Evolutionary conservation across 1,140 invertebrate species (phyloP).

Genomic region (Papilio glaucus): DNA sequence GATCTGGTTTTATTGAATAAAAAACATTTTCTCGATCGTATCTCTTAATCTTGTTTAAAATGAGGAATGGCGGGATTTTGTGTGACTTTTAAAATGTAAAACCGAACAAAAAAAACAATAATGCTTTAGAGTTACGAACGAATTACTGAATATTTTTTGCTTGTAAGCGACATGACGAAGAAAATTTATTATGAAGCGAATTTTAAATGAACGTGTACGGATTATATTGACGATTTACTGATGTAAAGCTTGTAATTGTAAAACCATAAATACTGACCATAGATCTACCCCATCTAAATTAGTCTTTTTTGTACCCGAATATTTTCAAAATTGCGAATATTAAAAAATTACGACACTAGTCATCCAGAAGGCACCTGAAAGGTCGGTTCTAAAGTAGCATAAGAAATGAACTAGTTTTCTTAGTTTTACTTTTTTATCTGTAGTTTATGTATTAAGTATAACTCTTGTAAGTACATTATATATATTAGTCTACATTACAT

Average conservation of each 20-base stretch:
- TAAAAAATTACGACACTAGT: too few relatives aligned
- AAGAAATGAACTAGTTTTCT: background rate
- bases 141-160: background rate
- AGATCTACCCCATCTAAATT: background rate
- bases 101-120: constrained; percentile 29
- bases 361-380: too few relatives aligned
- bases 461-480: too few relatives aligned
- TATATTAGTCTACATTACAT: too few relatives aligned
- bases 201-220: constrained; percentile 7
- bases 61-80: constrained; percentile 52
- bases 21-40: constrained; percentile 50
- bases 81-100: constrained; percentile 40
- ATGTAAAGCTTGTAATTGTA: background rate
- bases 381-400: too few relatives aligned
- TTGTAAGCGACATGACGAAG: constrained; percentile 8
- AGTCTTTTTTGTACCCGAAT: too few relatives aligned
- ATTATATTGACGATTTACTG: background rate
- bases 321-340: too few relatives aligned
- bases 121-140: constrained; percentile 5
- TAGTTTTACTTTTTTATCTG: background rate
- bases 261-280: background rate
- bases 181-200: background rate
- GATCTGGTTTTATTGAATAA: constrained; percentile 55
- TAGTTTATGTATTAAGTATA: too few relatives aligned
- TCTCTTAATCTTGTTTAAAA: constrained; percentile 51